Percentiles rank a stretch among this genome's conserved stretches.
phyloP scores from a whole-genome alignment of 2,113 vertebrate genomes.

The Morone chrysops region DNA sequence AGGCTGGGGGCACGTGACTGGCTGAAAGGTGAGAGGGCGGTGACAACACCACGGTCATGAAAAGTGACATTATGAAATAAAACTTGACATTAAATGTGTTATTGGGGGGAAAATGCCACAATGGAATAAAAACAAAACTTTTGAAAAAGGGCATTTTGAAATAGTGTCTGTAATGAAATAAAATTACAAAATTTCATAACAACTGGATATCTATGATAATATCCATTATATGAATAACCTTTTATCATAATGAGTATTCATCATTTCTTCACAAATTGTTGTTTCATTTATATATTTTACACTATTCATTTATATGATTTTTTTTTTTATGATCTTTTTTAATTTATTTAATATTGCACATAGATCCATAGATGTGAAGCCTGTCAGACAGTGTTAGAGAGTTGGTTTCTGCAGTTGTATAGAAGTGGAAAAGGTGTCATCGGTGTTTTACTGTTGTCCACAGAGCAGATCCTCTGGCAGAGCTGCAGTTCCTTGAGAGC shows the following conservation, averaged over 20 bases:
- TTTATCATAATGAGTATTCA: neutral
- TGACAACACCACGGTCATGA: neutral
- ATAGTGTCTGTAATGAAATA: neutral
- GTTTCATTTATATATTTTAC: neutral
- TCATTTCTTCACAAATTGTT: neutral
- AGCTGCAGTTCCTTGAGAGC: neutral
- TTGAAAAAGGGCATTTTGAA: neutral
- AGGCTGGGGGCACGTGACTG: neutral
- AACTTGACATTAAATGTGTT: neutral
- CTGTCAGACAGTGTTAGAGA: neutral
- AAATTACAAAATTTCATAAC: no score
- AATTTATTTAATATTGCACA: neutral
- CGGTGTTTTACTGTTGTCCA: neutral
- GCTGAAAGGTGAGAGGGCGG: neutral
- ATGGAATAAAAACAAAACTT: neutral
- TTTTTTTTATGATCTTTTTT: neutral
- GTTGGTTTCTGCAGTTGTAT: neutral
- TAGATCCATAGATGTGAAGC: neutral
- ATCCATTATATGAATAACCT: neutral
- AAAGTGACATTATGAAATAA: neutral
- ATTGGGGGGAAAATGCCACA: neutral
- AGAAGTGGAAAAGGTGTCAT: neutral
- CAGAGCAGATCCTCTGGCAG: conserved; percentile 5
- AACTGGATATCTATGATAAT: no score
- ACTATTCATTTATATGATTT: neutral